Percentiles rank a stretch among this genome's conserved stretches.
Conservation (phyloP, 2,113 vertebrate species). For the Poicephalus meyeri region DNA sequence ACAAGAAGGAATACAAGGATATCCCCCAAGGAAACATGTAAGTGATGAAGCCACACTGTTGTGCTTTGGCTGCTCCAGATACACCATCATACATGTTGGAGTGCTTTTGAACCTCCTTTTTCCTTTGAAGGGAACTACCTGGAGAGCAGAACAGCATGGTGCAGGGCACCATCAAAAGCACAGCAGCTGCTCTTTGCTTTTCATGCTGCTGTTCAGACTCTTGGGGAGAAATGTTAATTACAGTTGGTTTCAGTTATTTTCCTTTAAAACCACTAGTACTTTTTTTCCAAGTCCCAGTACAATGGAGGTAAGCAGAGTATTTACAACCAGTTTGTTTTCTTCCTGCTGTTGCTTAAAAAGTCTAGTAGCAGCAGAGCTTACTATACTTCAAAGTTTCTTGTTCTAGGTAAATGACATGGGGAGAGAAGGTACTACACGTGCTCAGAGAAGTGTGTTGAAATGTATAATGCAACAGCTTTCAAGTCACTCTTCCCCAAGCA, state of each 20-base stretch:
- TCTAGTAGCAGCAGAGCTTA: not conserved
- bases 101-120: not conserved
- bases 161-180: not conserved
- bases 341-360: not conserved
- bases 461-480: not conserved
- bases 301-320: not conserved
- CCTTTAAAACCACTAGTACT: not conserved
- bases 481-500: not conserved
- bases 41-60: not conserved
- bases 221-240: not conserved
- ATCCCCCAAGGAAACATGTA: not conserved
- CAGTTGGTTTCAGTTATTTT: not conserved
- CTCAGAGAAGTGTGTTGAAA: not conserved
- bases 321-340: not conserved
- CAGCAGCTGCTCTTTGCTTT: not conserved
- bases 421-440: not conserved
- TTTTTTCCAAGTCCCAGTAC: not conserved
- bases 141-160: not conserved
- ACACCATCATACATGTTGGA: not conserved
- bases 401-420: not conserved
- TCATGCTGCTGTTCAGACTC: not conserved
- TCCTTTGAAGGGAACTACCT: not conserved
- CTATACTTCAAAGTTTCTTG: constrained; percentile 1
- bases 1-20: not conserved
- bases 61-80: not conserved